These are phyloP conservation scores for Gavia stellata DNA, from an alignment of 2,113 vertebrate species.

Conservation along the genomic window DNA sequence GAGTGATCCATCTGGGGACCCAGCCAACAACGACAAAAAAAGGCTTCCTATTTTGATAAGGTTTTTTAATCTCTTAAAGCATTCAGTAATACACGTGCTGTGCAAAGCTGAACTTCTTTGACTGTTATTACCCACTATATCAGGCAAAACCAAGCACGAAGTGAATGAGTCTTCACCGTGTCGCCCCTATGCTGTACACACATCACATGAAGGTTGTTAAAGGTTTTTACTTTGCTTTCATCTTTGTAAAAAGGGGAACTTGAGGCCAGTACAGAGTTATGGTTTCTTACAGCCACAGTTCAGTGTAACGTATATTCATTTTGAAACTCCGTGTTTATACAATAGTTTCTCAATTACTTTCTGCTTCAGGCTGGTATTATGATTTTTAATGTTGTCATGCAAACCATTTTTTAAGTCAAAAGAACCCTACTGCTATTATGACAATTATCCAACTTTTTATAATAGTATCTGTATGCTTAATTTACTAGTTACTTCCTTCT, in stretches of 20 bases:
- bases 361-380: background rate
- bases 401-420: background rate
- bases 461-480: background rate
- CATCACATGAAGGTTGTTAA: background rate
- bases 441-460: background rate
- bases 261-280: background rate
- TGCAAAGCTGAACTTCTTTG: background rate
- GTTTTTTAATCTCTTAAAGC: background rate
- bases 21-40: slow-evolving; percentile 12
- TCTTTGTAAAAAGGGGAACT: background rate
- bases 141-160: background rate
- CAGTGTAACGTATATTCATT: background rate
- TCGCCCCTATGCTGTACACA: background rate
- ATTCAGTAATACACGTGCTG: background rate
- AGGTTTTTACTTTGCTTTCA: background rate
- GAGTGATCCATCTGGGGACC: slow-evolving; percentile 36
- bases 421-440: background rate
- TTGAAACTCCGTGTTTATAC: background rate
- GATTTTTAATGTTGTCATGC: background rate
- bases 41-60: background rate
- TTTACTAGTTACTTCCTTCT: background rate
- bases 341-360: background rate
- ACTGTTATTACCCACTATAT: background rate
- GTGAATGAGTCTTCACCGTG: background rate
- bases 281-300: background rate